Percentiles rank a stretch among this genome's conserved stretches.
Conservation (phyloP, 2,113 vertebrate genomes). For the Myiopsitta monachus region DNA sequence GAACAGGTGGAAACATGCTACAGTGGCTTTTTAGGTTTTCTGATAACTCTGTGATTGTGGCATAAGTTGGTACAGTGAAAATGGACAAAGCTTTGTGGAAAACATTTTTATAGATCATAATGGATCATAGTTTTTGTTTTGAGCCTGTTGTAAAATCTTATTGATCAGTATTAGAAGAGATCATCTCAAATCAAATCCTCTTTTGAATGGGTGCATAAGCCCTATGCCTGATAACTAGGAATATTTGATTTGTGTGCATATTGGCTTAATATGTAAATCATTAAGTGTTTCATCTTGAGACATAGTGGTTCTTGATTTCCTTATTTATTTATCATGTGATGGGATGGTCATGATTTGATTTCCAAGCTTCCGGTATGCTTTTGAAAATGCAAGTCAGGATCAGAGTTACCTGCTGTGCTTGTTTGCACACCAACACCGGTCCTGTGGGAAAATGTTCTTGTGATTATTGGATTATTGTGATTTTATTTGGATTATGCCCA, state of each 20-base stretch:
- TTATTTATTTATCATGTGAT: background rate
- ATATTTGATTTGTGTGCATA: background rate
- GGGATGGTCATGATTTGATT: background rate
- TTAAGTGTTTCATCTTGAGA: background rate
- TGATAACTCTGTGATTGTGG: background rate
- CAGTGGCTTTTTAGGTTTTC: background rate
- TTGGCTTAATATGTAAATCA: background rate
- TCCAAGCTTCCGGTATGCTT: background rate
- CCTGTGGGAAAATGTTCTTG: background rate
- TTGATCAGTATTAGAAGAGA: background rate
- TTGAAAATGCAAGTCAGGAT: background rate
- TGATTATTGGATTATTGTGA: background rate
- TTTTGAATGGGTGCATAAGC: background rate
- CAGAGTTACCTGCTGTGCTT: background rate
- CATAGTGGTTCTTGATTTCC: background rate
- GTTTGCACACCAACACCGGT: background rate
- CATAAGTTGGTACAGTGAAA: background rate
- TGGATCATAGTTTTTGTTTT: background rate
- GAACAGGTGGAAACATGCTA: background rate
- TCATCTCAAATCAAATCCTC: background rate
- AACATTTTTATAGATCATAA: background rate
- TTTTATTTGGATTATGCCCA: background rate
- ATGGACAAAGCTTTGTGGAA: background rate
- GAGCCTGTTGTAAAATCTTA: background rate
- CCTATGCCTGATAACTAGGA: background rate